Evolutionary conservation across 1,140 invertebrate genomes (phyloP).

Genomic region (Periplaneta americana): DNA sequence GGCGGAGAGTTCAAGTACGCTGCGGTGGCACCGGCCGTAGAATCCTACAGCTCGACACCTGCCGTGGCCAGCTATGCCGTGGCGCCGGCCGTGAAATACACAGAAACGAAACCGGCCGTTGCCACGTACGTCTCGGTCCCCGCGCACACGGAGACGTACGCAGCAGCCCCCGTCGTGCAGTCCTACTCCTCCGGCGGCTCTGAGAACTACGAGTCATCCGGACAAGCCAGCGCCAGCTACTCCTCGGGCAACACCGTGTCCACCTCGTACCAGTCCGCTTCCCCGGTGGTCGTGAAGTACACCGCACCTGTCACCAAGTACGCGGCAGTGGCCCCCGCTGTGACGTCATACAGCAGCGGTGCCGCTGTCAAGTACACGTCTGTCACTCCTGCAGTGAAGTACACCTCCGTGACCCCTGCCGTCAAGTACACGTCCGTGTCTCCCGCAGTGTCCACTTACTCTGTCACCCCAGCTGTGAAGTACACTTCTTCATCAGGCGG

Average conservation of each 20-base stretch:
- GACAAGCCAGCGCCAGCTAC: neutral
- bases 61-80: neutral
- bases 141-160: neutral
- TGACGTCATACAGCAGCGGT: neutral
- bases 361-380: neutral
- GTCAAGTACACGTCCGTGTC: neutral
- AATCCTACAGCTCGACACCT: neutral
- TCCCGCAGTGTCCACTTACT: neutral
- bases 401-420: neutral
- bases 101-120: neutral
- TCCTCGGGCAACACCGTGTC: constrained; percentile 2
- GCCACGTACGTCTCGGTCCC: neutral
- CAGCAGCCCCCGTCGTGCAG: neutral
- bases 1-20: too few relatives aligned
- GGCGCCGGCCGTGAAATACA: neutral
- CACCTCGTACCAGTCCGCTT: constrained; percentile 2
- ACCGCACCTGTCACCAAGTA: neutral
- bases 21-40: neutral
- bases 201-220: neutral
- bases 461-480: neutral
- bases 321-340: neutral
- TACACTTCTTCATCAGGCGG: neutral
- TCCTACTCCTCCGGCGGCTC: neutral
- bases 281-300: neutral
- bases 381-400: neutral